A percentile compares a stretch with the other conserved stretches of the same genome.
Conservation (phyloP, 1,140 invertebrate species). For the Yoshiicerus persimilis region DNA sequence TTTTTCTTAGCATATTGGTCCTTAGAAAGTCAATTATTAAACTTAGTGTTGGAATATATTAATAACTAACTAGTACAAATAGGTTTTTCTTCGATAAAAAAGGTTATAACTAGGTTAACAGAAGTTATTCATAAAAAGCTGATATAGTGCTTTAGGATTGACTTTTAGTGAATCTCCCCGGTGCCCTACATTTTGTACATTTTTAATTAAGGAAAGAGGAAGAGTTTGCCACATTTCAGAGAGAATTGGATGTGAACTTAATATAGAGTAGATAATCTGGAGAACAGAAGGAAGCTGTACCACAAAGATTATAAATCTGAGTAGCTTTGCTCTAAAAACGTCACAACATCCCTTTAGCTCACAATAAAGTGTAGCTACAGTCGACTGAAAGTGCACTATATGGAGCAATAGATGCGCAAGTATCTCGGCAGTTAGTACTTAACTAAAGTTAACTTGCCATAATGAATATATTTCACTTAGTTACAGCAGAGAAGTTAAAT, state of each 20-base stretch:
- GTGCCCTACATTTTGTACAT: neutral
- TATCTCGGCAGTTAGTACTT: neutral
- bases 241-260: neutral
- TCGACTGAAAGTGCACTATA: neutral
- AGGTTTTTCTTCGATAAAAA: too few relatives aligned
- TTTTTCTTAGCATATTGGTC: too few relatives aligned
- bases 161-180: neutral
- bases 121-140: too few relatives aligned
- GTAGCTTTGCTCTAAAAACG: neutral
- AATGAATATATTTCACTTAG: slow-evolving; percentile 7
- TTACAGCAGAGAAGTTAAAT: neutral
- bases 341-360: neutral
- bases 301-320: neutral
- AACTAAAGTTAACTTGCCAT: neutral
- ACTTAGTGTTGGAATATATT: too few relatives aligned
- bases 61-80: too few relatives aligned
- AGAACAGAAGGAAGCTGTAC: neutral
- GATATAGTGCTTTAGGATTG: too few relatives aligned
- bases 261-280: neutral
- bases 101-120: too few relatives aligned
- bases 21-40: too few relatives aligned
- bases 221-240: neutral
- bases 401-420: too few relatives aligned
- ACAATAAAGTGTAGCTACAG: neutral
- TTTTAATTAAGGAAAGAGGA: neutral